Evolutionary conservation across 1,140 invertebrate genomes (phyloP).

Genomic region (Diachasmimorpha longicaudata): DNA sequence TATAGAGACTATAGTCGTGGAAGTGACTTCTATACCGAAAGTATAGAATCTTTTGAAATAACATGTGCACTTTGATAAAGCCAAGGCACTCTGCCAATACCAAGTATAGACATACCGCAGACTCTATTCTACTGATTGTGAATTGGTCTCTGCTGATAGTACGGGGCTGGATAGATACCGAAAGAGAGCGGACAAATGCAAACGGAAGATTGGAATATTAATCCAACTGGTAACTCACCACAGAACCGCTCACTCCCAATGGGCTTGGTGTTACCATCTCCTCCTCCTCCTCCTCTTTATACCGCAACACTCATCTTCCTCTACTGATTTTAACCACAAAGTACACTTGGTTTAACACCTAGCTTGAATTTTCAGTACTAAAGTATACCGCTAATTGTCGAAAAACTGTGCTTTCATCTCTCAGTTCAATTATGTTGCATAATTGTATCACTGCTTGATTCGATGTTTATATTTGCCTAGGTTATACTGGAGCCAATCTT

Average conservation of each 20-base stretch:
- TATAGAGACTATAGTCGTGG: neutral
- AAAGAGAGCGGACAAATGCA: neutral
- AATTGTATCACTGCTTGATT: too few species aligned
- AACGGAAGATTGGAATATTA: slow-evolving; percentile 26
- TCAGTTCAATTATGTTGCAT: too few species aligned
- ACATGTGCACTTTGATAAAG: neutral
- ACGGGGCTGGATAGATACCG: neutral
- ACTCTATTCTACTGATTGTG: neutral
- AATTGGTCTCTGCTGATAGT: neutral
- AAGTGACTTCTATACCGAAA: neutral
- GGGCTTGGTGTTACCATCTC: too few species aligned
- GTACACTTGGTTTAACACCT: slow-evolving; percentile 14
- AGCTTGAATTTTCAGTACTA: slow-evolving; percentile 10
- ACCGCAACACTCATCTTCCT: slow-evolving; percentile 25
- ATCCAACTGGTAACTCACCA: slow-evolving; percentile 24
- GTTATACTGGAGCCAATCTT: slow-evolving; percentile 4
- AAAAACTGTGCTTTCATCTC: slow-evolving; percentile 6
- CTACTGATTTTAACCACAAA: slow-evolving; percentile 22
- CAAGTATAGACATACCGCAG: neutral
- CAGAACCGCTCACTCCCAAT: slow-evolving; percentile 11
- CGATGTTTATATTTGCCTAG: slow-evolving; percentile 42
- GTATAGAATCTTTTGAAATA: slow-evolving; percentile 2
- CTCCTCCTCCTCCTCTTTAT: neutral
- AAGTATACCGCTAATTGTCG: slow-evolving; percentile 23
- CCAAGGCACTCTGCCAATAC: neutral